Percentiles rank a stretch among this genome's conserved stretches.
Conservation (phyloP, 2,797 vertebrate species). For the Sorex maritimensis region DNA sequence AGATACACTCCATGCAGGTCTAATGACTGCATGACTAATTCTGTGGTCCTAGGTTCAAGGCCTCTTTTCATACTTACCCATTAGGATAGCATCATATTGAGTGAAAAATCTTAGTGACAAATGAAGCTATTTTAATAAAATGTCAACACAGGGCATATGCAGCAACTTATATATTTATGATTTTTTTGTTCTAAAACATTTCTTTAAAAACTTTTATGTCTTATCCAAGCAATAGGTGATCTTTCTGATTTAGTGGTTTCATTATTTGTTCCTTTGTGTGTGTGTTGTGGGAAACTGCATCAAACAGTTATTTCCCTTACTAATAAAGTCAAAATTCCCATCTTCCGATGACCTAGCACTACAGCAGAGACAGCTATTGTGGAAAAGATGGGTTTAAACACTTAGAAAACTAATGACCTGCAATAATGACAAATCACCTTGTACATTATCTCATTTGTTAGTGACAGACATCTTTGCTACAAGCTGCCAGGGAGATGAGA, state of each 20-base stretch:
- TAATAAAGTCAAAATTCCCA: not conserved
- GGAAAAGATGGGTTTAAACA: constrained; percentile 84
- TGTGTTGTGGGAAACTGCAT: constrained; percentile 47
- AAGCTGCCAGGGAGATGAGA: constrained; percentile 69
- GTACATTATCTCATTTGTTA: constrained; percentile 85
- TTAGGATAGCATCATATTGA: not conserved
- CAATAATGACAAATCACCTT: constrained; percentile 86
- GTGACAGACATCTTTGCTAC: constrained; percentile 63
- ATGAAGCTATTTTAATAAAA: not conserved
- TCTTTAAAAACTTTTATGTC: not conserved
- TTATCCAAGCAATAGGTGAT: constrained; percentile 36
- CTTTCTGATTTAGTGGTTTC: constrained; percentile 62
- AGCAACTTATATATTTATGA: not conserved
- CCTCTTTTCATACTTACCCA: fast-evolving
- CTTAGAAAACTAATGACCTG: constrained; percentile 83
- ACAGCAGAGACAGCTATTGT: constrained; percentile 59
- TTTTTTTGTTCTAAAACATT: constrained; percentile 1
- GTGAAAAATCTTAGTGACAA: not conserved
- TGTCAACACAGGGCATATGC: not conserved
- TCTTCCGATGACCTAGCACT: constrained; percentile 62
- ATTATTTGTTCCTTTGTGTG: constrained; percentile 56
- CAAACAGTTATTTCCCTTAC: constrained; percentile 47
- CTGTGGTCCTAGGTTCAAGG: not conserved
- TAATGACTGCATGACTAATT: constrained; percentile 15
- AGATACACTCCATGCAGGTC: not conserved